Percentiles rank a stretch among this genome's conserved stretches.
Conservation (phyloP, 1,140 invertebrate species). For the Nephila pilipes region DNA sequence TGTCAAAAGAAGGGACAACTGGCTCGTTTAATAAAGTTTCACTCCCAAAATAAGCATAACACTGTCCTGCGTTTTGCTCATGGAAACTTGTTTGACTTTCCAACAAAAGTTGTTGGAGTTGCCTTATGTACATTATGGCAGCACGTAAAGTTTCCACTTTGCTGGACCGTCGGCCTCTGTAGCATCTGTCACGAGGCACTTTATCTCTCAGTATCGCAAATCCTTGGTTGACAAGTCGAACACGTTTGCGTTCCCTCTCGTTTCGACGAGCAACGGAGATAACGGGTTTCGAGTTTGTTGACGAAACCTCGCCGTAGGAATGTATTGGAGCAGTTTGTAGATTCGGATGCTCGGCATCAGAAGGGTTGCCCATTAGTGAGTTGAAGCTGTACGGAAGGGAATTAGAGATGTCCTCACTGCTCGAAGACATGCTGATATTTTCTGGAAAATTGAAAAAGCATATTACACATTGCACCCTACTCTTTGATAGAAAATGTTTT, state of each 20-base stretch:
- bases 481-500: no score
- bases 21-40: neutral
- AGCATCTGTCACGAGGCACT: conserved; percentile 88
- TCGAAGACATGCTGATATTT: neutral
- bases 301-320: neutral
- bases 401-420: neutral
- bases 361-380: neutral
- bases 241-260: conserved; percentile 82
- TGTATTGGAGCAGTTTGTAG: neutral
- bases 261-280: conserved; percentile 80
- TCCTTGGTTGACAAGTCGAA: conserved; percentile 87
- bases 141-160: conserved; percentile 97
- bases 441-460: neutral
- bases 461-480: neutral
- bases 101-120: conserved; percentile 88
- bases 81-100: conserved; percentile 50
- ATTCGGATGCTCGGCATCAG: neutral
- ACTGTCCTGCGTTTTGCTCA: neutral
- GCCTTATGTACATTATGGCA: conserved; percentile 95
- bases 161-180: conserved; percentile 88
- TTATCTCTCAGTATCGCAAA: conserved; percentile 92
- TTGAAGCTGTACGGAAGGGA: neutral
- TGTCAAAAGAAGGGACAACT: neutral
- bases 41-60: conserved; percentile 22
- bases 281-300: neutral